These are phyloP conservation scores for Emberiza fucata DNA, from an alignment of 2,113 vertebrate genomes.

Conservation along the genomic window DNA sequence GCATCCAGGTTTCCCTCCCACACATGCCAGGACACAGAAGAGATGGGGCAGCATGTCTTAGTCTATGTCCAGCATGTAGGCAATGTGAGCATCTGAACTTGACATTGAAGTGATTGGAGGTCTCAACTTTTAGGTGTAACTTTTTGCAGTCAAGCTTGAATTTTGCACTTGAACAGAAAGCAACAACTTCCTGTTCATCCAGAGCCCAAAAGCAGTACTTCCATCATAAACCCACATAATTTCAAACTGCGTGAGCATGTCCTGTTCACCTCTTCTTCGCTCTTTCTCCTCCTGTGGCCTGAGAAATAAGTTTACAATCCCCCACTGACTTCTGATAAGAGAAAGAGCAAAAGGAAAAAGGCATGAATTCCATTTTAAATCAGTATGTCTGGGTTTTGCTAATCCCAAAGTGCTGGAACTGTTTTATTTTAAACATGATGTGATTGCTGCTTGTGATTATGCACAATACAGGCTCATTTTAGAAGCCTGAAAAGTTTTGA, in stretches of 20 bases:
- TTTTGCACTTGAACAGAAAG: not conserved
- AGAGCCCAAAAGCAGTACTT: not conserved
- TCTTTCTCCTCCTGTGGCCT: not conserved
- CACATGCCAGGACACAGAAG: not conserved
- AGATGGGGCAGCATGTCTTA: not conserved
- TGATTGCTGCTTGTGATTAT: not conserved
- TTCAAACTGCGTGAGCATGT: not conserved
- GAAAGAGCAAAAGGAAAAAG: not conserved
- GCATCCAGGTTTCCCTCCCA: not conserved
- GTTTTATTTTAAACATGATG: not conserved
- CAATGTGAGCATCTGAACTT: not conserved
- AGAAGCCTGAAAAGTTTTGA: not conserved
- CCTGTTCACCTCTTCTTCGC: not conserved
- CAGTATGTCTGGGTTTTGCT: not conserved
- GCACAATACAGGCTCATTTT: not conserved
- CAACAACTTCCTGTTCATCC: not conserved
- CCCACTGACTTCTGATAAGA: not conserved
- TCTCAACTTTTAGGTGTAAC: not conserved
- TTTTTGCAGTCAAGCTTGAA: not conserved
- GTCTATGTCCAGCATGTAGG: not conserved
- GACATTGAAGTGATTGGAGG: not conserved
- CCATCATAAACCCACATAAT: not conserved
- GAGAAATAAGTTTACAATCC: not conserved
- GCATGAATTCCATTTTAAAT: not conserved
- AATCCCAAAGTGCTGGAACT: not conserved